Conservation (phyloP, 2,797 vertebrate genomes). For the Strix occidentalis region DNA sequence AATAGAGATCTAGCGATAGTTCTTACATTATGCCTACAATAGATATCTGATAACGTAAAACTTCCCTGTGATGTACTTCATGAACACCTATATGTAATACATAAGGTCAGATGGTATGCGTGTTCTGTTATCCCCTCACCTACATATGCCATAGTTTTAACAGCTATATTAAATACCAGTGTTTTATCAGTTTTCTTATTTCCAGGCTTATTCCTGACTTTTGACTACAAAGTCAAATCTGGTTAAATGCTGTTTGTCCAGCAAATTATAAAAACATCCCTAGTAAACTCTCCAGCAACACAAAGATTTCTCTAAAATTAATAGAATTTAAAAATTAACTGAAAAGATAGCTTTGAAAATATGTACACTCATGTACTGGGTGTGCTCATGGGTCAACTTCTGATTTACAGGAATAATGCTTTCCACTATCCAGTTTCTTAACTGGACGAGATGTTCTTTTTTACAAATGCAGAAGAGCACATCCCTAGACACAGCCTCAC, state of each 20-base stretch:
- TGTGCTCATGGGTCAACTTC: background rate
- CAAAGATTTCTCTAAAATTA: background rate
- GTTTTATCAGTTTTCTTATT: background rate
- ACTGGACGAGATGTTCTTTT: background rate
- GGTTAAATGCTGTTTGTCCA: background rate
- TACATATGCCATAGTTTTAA: background rate
- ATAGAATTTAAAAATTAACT: background rate
- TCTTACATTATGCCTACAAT: background rate
- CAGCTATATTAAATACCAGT: background rate
- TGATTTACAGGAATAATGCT: background rate
- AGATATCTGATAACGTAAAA: background rate
- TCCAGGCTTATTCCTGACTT: background rate
- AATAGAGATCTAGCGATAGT: background rate
- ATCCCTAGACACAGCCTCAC: background rate
- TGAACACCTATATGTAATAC: background rate
- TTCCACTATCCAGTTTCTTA: background rate
- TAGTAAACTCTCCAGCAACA: background rate
- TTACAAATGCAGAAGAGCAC: background rate
- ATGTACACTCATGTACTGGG: background rate
- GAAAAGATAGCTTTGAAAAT: background rate
- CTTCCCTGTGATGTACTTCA: background rate
- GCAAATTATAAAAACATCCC: background rate
- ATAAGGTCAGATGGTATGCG: background rate
- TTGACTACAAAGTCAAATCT: background rate
- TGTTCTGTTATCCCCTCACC: background rate